Evolutionary conservation across 2,888 invertebrate genomes (phyloP), one percentile per base, ranked within the genome.

Genomic region (Spilosoma lubricipeda): DNA sequence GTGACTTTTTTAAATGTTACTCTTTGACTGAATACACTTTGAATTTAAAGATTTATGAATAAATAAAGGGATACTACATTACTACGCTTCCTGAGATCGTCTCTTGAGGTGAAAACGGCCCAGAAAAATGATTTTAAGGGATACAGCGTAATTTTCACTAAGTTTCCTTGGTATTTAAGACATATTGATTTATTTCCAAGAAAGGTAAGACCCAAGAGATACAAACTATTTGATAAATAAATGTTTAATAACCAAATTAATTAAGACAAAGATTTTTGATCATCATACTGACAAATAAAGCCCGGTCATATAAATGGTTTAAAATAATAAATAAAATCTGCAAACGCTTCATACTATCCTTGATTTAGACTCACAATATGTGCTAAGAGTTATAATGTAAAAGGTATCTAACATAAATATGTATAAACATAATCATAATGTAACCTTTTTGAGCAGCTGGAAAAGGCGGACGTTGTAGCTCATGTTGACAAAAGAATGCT

Each of bases 401-500:
- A 74, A 64, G 64, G 75, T 74, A 72, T 63, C 70, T 74, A 33
- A 71, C 52, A n/a, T 45, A 74, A 75, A 67, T 76, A 75, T 67
- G 68, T 72, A 56, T 11, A 56, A 56, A 23, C 3, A 20, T 42
- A 42, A 42, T 8, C 45, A 45, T 48, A 56, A 23, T n/a, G 76
- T 65, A 20, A 65, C 9, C 64, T 36, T 33, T 78, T 84, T 76
- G 5, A 7, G 65, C 73, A 23, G 42, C 45, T 15, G 27, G 4
- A 13, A 67, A 68, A 76, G 65, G 69, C 52, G 64, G 71, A 67
- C 68, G 66, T 63, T 66, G 74, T n/a, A 81, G 3, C 27, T 59
- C 23, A 11, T 77, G 77, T 74, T 76, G 74, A 77, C 77, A 87
- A 89, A 88, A 83, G 80, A 82, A 84, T 82, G 87, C 86, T 87